Evolutionary conservation across 2,888 invertebrate species (phyloP).

Genomic region (Neria commutata): DNA sequence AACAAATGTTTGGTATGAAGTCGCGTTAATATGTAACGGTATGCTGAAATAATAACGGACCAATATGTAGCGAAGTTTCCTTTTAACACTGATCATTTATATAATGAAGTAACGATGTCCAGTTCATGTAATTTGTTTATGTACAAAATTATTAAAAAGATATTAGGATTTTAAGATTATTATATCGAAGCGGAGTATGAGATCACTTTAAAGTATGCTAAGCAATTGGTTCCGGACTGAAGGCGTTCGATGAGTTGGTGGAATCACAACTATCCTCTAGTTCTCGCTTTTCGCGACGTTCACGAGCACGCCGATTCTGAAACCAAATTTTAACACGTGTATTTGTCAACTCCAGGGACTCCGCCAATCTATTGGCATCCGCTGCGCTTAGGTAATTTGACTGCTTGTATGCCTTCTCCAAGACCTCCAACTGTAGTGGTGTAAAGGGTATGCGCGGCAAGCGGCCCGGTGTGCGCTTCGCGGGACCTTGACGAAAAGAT

Average conservation of each 20-base stretch:
- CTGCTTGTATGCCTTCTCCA: slow-evolving; percentile 70
- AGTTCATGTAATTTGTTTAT: too few species aligned
- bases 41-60: too few species aligned
- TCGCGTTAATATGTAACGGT: too few species aligned
- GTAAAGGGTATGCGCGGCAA: slow-evolving; percentile 76
- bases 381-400: slow-evolving; percentile 72
- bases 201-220: slow-evolving; percentile 13
- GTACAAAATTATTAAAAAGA: too few species aligned
- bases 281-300: slow-evolving; percentile 70
- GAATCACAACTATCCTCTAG: slow-evolving; percentile 55
- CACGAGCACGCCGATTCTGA: slow-evolving; percentile 79
- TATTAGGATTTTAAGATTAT: too few species aligned
- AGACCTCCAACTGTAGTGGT: slow-evolving; percentile 67
- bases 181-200: too few species aligned
- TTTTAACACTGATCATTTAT: too few species aligned
- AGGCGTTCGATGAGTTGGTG: slow-evolving; percentile 56
- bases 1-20: too few species aligned
- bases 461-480: slow-evolving; percentile 67
- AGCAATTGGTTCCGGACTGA: slow-evolving; percentile 53
- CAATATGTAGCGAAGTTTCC: too few species aligned
- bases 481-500: slow-evolving; percentile 54
- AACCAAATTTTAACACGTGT: slow-evolving; percentile 79
- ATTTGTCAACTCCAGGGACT: slow-evolving; percentile 68
- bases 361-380: slow-evolving; percentile 69
- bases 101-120: too few species aligned